Conservation (phyloP, 2,888 invertebrate species). For the Phania funesta region DNA sequence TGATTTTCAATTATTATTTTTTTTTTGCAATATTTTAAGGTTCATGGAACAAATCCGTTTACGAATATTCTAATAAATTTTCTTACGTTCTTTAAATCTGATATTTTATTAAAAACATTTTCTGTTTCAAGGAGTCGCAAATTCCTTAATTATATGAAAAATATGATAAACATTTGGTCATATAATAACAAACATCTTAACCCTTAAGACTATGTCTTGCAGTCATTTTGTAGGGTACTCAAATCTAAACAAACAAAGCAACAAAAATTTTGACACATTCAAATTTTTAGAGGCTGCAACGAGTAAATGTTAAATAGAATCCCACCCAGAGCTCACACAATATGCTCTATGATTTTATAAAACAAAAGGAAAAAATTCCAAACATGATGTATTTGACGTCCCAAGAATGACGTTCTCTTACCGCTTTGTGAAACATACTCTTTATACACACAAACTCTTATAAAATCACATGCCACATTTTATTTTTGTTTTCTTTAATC, state of each 20-base stretch:
- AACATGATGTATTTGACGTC: conserved; percentile 38
- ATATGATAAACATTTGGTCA: no score
- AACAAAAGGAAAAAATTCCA: neutral
- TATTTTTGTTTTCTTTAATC: conserved; percentile 11
- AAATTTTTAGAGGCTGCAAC: conserved; percentile 20
- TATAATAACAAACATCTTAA: no score
- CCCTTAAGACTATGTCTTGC: no score
- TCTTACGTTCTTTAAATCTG: no score
- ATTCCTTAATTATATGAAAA: no score
- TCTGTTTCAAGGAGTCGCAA: no score
- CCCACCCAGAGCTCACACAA: neutral
- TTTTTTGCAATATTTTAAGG: no score
- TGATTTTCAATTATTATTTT: no score
- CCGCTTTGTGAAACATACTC: neutral
- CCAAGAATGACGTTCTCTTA: conserved; percentile 20
- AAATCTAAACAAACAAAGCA: neutral
- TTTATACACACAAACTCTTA: neutral
- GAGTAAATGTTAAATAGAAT: neutral
- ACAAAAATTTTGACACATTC: neutral
- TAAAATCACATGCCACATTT: neutral
- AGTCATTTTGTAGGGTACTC: neutral
- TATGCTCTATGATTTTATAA: no score
- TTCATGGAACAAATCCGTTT: no score
- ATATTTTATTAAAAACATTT: no score
- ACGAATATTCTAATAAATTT: no score